phyloP scores from a whole-genome alignment of 1,140 invertebrate species.

The Plodia interpunctella region DNA sequence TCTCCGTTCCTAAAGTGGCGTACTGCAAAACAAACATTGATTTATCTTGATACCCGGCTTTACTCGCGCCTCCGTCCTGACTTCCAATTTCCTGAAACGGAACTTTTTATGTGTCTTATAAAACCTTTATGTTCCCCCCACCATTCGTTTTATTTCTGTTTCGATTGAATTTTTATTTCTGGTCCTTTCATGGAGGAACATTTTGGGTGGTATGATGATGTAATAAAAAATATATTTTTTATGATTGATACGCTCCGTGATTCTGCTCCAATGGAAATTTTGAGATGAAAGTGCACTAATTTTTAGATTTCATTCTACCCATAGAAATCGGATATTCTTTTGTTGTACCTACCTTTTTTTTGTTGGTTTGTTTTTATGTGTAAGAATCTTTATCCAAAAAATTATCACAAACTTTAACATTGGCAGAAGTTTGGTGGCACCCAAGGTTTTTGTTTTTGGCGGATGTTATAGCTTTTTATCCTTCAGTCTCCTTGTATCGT shows the following conservation, averaged over 20 bases:
- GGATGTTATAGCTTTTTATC: too few relatives aligned
- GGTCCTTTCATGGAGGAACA: neutral
- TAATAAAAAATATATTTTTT: neutral
- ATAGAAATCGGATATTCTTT: too few relatives aligned
- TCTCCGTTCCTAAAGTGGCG: slow-evolving; percentile 38
- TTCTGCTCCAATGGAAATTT: too few relatives aligned
- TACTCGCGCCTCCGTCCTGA: slow-evolving; percentile 48
- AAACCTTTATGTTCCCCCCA: slow-evolving; percentile 58
- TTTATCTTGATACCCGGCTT: slow-evolving; percentile 72
- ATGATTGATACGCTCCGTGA: neutral
- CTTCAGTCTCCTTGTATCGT: too few relatives aligned
- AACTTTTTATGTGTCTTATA: slow-evolving; percentile 71
- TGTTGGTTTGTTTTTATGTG: too few relatives aligned
- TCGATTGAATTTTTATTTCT: slow-evolving; percentile 10
- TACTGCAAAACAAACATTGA: slow-evolving; percentile 66
- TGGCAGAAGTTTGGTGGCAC: too few relatives aligned
- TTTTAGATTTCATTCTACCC: too few relatives aligned
- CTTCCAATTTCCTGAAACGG: slow-evolving; percentile 64
- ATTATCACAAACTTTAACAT: too few relatives aligned
- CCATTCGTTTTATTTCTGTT: slow-evolving; percentile 8
- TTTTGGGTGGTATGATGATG: neutral
- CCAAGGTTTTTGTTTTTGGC: too few relatives aligned
- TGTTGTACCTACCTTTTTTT: too few relatives aligned
- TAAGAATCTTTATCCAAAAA: too few relatives aligned
- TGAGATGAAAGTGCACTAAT: too few relatives aligned